These are phyloP conservation scores for Chaetops frenatus DNA, from an alignment of 2,113 vertebrate genomes.

Conservation along the genomic window DNA sequence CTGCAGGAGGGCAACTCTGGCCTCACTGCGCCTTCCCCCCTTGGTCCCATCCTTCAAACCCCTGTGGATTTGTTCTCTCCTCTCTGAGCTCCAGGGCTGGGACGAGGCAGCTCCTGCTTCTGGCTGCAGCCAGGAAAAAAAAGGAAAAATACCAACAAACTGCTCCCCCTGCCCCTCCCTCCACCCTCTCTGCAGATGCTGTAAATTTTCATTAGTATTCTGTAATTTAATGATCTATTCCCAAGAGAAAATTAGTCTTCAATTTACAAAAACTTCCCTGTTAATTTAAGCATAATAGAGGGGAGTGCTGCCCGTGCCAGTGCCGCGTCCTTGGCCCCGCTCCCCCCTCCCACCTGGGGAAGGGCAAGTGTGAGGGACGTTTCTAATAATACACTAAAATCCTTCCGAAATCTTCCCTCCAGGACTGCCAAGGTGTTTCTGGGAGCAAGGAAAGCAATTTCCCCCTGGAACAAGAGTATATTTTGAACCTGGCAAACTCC, in stretches of 20 bases:
- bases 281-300: background rate
- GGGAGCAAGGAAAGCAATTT: background rate
- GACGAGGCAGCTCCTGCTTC: background rate
- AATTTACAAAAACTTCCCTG: slow-evolving; percentile 20
- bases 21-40: accelerated
- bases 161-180: background rate
- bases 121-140: background rate
- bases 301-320: background rate
- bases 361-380: background rate
- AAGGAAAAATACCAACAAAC: background rate
- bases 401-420: background rate
- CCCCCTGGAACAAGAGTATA: background rate
- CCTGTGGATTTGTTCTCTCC: accelerated
- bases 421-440: background rate
- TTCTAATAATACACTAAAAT: background rate
- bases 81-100: background rate
- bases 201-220: slow-evolving; percentile 30
- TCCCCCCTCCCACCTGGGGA: background rate
- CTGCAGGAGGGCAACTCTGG: background rate
- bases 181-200: background rate
- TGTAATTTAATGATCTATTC: slow-evolving; percentile 53
- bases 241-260: slow-evolving; percentile 31
- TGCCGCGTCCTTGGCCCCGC: accelerated
- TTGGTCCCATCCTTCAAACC: background rate
- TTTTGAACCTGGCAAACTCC: background rate